These are phyloP conservation scores for Suricata suricatta DNA, from an alignment of 2,113 vertebrate genomes.

Conservation along the genomic window DNA sequence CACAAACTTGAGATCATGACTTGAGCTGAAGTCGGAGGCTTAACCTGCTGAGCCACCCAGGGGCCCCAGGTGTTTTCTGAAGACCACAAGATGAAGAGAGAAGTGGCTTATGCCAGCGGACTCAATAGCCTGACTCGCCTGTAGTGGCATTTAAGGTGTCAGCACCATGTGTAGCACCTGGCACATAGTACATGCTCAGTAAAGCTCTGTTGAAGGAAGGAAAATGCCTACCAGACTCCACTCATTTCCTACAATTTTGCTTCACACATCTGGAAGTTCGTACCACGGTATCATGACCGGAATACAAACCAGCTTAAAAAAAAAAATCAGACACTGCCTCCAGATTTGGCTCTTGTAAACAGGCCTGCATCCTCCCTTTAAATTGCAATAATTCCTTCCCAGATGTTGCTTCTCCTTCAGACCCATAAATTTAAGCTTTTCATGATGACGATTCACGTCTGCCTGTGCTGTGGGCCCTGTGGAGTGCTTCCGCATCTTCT, in stretches of 20 bases:
- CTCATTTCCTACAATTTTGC: constrained; percentile 22
- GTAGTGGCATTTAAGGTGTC: accelerated
- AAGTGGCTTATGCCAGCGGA: accelerated
- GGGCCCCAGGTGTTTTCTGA: not conserved
- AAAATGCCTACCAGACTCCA: constrained; percentile 4
- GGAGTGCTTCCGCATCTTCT: constrained; percentile 37
- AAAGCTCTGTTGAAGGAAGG: not conserved
- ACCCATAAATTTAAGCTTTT: constrained; percentile 71
- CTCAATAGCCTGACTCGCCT: not conserved
- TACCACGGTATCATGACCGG: constrained; percentile 15
- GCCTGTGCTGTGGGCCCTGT: not conserved
- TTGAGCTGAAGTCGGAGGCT: too few species aligned
- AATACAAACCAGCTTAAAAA: constrained; percentile 64
- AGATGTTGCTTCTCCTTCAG: constrained; percentile 74
- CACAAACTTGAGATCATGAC: too few species aligned
- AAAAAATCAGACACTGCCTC: constrained; percentile 54
- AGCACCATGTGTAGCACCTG: not conserved
- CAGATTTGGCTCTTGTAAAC: constrained; percentile 66
- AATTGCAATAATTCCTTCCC: constrained; percentile 73
- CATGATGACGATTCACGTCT: constrained; percentile 9
- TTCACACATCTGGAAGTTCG: constrained; percentile 68
- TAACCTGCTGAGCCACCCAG: too few species aligned
- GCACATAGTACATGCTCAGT: constrained; percentile 42
- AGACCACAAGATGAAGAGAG: not conserved
- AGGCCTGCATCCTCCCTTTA: constrained; percentile 51